Conservation (phyloP, 2,888 invertebrate genomes). For the Blastobasis lacticolella region DNA sequence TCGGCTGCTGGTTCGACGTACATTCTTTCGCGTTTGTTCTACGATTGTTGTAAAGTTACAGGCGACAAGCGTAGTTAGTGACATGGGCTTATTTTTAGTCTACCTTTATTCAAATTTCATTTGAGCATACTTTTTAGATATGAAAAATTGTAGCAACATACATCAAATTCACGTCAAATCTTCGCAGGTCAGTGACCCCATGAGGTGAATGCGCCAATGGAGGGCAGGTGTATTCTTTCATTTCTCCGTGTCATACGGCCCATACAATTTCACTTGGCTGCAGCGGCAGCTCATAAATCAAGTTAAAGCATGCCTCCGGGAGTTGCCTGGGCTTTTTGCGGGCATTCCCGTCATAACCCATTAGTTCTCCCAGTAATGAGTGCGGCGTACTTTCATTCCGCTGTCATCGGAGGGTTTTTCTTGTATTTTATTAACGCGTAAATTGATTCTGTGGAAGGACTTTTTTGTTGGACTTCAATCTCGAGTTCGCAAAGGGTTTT, state of each 20-base stretch:
- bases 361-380: conserved; percentile 34
- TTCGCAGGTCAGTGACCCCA: too few relatives aligned
- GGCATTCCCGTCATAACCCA: conserved; percentile 35
- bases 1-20: not conserved
- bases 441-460: too few relatives aligned
- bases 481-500: too few relatives aligned
- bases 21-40: not conserved
- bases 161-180: too few relatives aligned
- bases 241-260: conserved; percentile 12
- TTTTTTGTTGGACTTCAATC: too few relatives aligned
- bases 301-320: conserved; percentile 32
- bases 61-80: too few relatives aligned
- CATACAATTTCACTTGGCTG: conserved; percentile 2
- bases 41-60: too few relatives aligned
- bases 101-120: too few relatives aligned
- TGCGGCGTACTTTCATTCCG: conserved; percentile 23
- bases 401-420: not conserved
- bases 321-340: conserved; percentile 32
- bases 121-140: too few relatives aligned
- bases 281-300: conserved; percentile 27
- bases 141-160: too few relatives aligned
- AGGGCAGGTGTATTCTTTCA: conserved; percentile 19
- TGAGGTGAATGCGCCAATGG: conserved; percentile 3
- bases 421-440: too few relatives aligned
- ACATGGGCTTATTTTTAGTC: too few relatives aligned